Conservation (phyloP, 2,797 vertebrate genomes). For the Rhinogobio ventralis region DNA sequence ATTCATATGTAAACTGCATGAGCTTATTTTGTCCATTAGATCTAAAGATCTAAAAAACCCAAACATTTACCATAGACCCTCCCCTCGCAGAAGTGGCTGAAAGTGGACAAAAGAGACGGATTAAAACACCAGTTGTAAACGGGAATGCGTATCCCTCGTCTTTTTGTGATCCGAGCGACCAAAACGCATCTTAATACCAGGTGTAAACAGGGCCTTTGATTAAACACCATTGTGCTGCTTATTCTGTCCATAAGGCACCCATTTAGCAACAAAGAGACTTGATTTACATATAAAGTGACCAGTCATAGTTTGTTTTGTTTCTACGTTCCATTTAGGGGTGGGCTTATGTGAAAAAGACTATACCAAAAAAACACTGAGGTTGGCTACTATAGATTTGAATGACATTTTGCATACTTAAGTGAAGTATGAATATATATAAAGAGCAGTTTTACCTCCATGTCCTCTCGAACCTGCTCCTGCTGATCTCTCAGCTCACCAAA, state of each 20-base stretch:
- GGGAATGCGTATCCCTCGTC: too few species aligned
- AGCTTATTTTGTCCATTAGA: too few species aligned
- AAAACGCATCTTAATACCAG: too few species aligned
- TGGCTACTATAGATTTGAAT: background rate
- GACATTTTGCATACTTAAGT: background rate
- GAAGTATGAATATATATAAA: background rate
- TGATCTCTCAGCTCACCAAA: conserved; percentile 96
- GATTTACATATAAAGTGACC: background rate
- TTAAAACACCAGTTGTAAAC: too few species aligned
- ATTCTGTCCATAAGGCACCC: background rate
- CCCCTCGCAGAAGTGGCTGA: too few species aligned
- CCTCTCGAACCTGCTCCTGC: conserved; percentile 96
- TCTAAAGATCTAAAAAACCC: too few species aligned
- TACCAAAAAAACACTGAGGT: background rate
- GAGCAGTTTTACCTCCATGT: conserved; percentile 87
- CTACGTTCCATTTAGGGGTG: background rate
- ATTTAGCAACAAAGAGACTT: background rate
- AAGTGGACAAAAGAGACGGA: too few species aligned
- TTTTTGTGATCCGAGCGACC: too few species aligned
- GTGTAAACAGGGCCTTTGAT: background rate
- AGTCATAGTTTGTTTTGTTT: background rate
- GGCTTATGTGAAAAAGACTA: background rate
- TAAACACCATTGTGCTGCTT: background rate
- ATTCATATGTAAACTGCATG: too few species aligned
- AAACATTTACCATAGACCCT: too few species aligned